Percentiles rank a stretch among this genome's conserved stretches.
Evolutionary conservation across 2,113 vertebrate species (phyloP).

Genomic region (Petroica traversi): DNA sequence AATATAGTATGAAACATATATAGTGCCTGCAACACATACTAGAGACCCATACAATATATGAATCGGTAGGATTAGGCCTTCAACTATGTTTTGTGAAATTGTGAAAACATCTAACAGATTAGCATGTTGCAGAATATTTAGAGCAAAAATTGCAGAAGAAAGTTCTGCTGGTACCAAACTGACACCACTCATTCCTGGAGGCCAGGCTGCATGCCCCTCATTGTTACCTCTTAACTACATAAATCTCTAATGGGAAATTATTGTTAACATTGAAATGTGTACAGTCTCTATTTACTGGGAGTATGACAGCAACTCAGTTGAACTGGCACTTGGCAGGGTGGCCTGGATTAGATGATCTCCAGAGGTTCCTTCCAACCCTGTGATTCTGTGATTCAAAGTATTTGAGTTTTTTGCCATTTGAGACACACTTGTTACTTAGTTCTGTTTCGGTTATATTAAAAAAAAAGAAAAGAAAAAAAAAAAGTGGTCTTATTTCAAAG

Average conservation of each 20-base stretch:
- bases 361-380: not conserved
- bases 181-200: not conserved
- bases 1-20: not conserved
- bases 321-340: not conserved
- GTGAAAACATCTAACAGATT: not conserved
- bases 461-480: slow-evolving; percentile 58
- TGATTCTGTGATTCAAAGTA: not conserved
- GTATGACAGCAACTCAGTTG: not conserved
- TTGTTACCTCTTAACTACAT: not conserved
- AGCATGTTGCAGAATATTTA: not conserved
- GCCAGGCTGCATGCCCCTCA: not conserved
- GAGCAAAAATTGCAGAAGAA: not conserved
- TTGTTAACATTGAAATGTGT: not conserved
- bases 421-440: slow-evolving; percentile 14
- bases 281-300: slow-evolving; percentile 11
- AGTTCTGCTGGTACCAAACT: not conserved
- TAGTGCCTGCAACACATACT: not conserved
- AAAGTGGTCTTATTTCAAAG: not conserved
- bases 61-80: rapidly evolving
- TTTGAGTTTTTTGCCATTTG: not conserved
- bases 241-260: not conserved
- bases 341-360: not conserved
- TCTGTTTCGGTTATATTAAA: slow-evolving; percentile 44
- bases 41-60: not conserved
- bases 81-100: not conserved